These are phyloP conservation scores for Melanargia galathea DNA, from an alignment of 2,888 invertebrate species.

Conservation along the genomic window DNA sequence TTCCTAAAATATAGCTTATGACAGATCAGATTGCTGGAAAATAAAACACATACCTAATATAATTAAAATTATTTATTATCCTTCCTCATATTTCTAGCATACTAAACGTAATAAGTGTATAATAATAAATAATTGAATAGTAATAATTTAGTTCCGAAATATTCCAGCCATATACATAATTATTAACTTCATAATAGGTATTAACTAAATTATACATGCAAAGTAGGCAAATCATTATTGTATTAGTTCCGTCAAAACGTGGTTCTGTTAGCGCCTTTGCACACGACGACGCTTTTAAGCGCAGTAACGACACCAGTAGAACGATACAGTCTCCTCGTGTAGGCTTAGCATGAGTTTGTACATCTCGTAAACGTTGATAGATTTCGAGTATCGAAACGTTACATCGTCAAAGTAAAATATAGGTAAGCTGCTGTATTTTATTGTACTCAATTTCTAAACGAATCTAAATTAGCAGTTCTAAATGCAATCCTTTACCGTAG, in stretches of 20 bases:
- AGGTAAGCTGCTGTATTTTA: not conserved
- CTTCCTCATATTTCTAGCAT: conserved; percentile 83
- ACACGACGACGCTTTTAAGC: not conserved
- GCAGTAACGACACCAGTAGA: not conserved
- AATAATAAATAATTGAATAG: conserved; percentile 83
- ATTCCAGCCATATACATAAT: conserved; percentile 76
- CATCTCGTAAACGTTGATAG: not conserved
- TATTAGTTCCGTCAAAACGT: conserved; percentile 70
- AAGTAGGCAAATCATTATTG: conserved; percentile 78
- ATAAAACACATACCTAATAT: conserved; percentile 77
- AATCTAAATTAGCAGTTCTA: too few relatives aligned
- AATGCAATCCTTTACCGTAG: too few relatives aligned
- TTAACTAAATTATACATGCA: conserved; percentile 70
- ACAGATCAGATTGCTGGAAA: conserved; percentile 30
- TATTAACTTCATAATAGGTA: conserved; percentile 74
- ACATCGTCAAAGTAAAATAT: not conserved
- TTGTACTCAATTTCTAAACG: too few relatives aligned
- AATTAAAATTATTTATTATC: conserved; percentile 84
- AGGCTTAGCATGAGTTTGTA: not conserved
- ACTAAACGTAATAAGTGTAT: conserved; percentile 84
- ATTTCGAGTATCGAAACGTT: not conserved
- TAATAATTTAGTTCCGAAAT: conserved; percentile 81
- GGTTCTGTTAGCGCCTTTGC: conserved; percentile 46
- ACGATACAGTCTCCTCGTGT: not conserved
- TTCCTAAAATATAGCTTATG: too few relatives aligned